Conservation (phyloP, 2,888 invertebrate species). For the Pseudococcus viburni region DNA sequence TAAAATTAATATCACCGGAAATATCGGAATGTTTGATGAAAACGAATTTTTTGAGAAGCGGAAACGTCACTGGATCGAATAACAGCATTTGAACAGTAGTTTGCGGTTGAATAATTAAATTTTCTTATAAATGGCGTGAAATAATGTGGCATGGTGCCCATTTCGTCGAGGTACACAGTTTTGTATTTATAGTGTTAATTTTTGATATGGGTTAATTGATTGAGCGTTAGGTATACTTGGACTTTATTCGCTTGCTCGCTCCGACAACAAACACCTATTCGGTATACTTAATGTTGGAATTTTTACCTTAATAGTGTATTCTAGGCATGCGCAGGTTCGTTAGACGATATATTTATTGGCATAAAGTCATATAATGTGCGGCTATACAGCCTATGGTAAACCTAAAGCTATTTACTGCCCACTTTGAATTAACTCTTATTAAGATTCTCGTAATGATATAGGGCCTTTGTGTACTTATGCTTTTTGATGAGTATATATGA, state of each 20-base stretch:
- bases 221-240: not conserved
- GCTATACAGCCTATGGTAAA: not conserved
- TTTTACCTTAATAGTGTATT: conserved; percentile 26
- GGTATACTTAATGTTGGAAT: conserved; percentile 34
- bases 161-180: not conserved
- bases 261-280: not conserved
- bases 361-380: conserved; percentile 15
- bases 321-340: conserved; percentile 22
- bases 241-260: not conserved
- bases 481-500: not conserved
- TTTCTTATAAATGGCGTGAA: conserved; percentile 22
- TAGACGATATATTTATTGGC: conserved; percentile 19
- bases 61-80: conserved; percentile 22
- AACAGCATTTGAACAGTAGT: not conserved
- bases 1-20: conserved; percentile 44
- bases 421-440: conserved; percentile 22
- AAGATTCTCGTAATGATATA: not conserved
- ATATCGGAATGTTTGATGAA: not conserved
- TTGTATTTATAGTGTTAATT: conserved; percentile 36
- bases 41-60: not conserved
- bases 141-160: conserved; percentile 41
- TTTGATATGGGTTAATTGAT: conserved; percentile 54
- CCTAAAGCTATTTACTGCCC: conserved; percentile 2
- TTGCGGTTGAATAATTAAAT: conserved; percentile 7
- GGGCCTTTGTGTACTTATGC: not conserved